Conservation (phyloP, 2,888 invertebrate species). For the Mythimna loreyi region DNA sequence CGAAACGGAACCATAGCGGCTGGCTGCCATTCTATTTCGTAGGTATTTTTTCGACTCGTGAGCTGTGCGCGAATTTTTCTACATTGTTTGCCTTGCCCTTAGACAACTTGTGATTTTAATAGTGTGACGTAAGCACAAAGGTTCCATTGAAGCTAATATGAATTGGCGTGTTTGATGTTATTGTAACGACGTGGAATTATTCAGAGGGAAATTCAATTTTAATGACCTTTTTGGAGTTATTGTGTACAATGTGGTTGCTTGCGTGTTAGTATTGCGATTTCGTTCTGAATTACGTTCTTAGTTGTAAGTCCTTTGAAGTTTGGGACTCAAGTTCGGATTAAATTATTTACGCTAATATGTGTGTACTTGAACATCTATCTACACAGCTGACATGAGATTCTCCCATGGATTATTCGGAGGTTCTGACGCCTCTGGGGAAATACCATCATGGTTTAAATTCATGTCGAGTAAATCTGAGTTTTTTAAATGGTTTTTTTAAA, state of each 20-base stretch:
- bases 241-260: conserved; percentile 24
- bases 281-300: conserved; percentile 21
- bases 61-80: conserved; percentile 78
- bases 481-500: no score
- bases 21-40: conserved; percentile 81
- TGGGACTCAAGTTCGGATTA: conserved; percentile 11
- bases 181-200: conserved; percentile 51
- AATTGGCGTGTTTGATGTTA: conserved; percentile 71
- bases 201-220: conserved; percentile 51
- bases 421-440: conserved; percentile 29
- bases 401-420: conserved; percentile 44
- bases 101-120: conserved; percentile 85
- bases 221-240: conserved; percentile 52
- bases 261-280: conserved; percentile 41
- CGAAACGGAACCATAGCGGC: conserved; percentile 79
- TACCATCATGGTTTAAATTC: conserved; percentile 10
- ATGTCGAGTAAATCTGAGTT: not conserved
- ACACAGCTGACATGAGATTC: conserved; percentile 5
- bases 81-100: conserved; percentile 83
- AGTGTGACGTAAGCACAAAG: conserved; percentile 74
- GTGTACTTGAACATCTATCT: not conserved
- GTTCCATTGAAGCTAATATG: conserved; percentile 66
- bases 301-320: conserved; percentile 40
- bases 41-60: conserved; percentile 82
- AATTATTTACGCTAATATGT: conserved; percentile 33